These are phyloP conservation scores for Myripristis murdjan DNA, from an alignment of 2,797 vertebrate species.

Conservation along the genomic window DNA sequence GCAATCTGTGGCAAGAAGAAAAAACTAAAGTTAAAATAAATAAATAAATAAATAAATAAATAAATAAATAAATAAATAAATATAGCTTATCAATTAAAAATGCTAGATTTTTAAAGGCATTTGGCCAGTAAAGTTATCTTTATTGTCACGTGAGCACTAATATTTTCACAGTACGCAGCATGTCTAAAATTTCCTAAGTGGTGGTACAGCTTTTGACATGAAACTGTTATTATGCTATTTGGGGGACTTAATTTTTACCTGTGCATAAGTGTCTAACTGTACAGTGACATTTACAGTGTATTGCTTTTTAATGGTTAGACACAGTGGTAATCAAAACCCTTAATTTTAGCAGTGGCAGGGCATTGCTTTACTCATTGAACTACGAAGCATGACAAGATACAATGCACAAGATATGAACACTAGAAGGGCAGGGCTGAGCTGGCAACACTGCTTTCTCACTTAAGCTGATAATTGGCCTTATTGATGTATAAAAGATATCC, in stretches of 20 bases:
- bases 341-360: constrained; percentile 30
- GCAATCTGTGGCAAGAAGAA: neutral
- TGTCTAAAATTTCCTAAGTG: neutral
- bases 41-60: neutral
- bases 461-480: constrained; percentile 99
- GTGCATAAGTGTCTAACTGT: neutral
- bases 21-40: neutral
- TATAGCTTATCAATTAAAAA: too few species aligned
- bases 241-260: constrained; percentile 13
- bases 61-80: too few species aligned
- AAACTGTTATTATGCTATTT: constrained; percentile 1
- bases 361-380: constrained; percentile 36
- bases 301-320: constrained; percentile 10
- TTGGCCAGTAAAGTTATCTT: neutral
- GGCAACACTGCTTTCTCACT: constrained; percentile 91
- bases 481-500: constrained; percentile 99
- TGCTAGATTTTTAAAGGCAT: neutral
- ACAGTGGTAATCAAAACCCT: constrained; percentile 27
- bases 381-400: constrained; percentile 53
- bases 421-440: constrained; percentile 85
- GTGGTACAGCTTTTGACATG: neutral
- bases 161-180: neutral
- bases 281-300: constrained; percentile 13
- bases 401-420: constrained; percentile 45
- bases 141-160: neutral